Conservation (phyloP, 2,797 vertebrate genomes). For the Sus cebifrons region DNA sequence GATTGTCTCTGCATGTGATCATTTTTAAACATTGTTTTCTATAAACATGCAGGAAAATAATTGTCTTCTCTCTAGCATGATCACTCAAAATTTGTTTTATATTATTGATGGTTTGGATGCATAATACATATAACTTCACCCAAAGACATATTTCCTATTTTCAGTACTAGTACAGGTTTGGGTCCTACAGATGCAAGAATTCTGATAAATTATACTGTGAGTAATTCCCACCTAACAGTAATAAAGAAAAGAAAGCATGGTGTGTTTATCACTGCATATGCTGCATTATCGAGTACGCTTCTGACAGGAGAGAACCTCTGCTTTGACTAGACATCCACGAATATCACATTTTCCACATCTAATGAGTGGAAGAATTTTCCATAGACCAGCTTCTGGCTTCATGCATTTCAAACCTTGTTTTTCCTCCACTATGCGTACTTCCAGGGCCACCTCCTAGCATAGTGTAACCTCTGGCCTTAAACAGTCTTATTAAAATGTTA, state of each 20-base stretch:
- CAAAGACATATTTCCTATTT: background rate
- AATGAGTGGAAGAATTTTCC: constrained; percentile 7
- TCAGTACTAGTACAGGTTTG: background rate
- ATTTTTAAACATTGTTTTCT: background rate
- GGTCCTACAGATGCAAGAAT: background rate
- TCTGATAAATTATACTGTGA: background rate
- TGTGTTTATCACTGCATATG: background rate
- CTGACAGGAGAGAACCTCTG: background rate
- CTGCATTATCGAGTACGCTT: background rate
- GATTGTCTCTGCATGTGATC: background rate
- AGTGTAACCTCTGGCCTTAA: background rate
- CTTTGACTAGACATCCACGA: background rate
- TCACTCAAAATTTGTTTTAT: background rate
- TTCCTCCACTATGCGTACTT: background rate
- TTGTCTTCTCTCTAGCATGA: background rate
- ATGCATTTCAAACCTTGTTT: background rate
- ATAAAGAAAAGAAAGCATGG: background rate
- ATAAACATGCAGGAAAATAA: background rate
- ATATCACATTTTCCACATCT: background rate
- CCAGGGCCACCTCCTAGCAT: background rate
- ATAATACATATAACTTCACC: background rate
- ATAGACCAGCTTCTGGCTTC: background rate
- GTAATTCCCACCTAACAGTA: background rate
- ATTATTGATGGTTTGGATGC: background rate
- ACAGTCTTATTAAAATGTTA: background rate